Conservation (phyloP, 2,888 invertebrate species). For the Chloroclysta siterata region DNA sequence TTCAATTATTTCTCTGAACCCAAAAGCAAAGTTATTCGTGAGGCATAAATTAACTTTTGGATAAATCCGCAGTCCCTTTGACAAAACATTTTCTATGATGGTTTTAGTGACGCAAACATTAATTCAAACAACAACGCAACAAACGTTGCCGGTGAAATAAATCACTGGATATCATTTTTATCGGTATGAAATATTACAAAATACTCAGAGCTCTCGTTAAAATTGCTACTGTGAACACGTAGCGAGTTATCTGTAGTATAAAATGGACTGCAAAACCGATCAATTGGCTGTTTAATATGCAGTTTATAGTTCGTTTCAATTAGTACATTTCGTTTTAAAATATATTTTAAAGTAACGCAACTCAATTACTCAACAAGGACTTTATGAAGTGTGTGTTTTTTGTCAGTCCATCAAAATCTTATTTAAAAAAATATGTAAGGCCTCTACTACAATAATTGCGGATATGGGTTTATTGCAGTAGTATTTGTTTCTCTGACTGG, state of each 20-base stretch:
- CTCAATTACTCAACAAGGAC: no score
- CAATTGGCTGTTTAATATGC: conserved; percentile 33
- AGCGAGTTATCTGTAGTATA: conserved; percentile 55
- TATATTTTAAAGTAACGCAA: no score
- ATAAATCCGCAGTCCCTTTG: conserved; percentile 57
- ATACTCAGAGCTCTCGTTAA: conserved; percentile 55
- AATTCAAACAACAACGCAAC: conserved; percentile 48
- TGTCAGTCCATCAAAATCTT: no score
- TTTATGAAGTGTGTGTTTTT: no score
- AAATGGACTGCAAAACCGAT: conserved; percentile 52
- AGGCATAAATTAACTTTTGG: conserved; percentile 64
- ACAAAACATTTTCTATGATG: conserved; percentile 52
- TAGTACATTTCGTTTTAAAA: neutral
- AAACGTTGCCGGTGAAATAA: conserved; percentile 52
- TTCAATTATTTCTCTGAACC: conserved; percentile 65
- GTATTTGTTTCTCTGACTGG: no score
- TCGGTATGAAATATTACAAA: conserved; percentile 61
- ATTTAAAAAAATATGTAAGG: no score
- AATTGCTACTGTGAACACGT: conserved; percentile 55
- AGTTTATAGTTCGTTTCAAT: conserved; percentile 7
- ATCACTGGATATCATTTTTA: conserved; percentile 51
- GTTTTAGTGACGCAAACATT: conserved; percentile 49
- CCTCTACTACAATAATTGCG: no score
- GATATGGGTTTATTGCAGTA: neutral
- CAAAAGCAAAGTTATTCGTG: conserved; percentile 59